phyloP scores from a whole-genome alignment of 2,113 vertebrate genomes.

The Xiphophorus hellerii region DNA sequence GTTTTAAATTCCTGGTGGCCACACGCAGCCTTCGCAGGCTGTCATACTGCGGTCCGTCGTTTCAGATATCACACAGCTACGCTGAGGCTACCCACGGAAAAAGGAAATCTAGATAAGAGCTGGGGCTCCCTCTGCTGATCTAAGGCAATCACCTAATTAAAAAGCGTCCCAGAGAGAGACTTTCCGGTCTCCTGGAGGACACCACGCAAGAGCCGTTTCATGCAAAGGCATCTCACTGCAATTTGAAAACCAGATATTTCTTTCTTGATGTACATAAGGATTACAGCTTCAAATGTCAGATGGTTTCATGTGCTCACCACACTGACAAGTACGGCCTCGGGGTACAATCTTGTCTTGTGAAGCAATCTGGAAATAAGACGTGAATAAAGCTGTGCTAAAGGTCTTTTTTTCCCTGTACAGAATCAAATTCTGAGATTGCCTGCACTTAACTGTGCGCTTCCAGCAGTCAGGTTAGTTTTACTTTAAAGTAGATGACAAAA shows the following conservation, averaged over 20 bases:
- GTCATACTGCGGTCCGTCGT: slow-evolving; percentile 37
- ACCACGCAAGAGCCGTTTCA: slow-evolving; percentile 38
- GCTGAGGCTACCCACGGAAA: slow-evolving; percentile 49
- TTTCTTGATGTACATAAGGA: slow-evolving; percentile 35
- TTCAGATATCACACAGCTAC: slow-evolving; percentile 42
- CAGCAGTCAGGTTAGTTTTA: background rate
- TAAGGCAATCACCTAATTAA: slow-evolving; percentile 58
- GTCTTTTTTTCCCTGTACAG: slow-evolving; percentile 32
- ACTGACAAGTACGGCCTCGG: slow-evolving; percentile 49
- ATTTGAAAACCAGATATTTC: slow-evolving; percentile 40
- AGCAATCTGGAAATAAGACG: slow-evolving; percentile 46
- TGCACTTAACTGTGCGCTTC: slow-evolving; percentile 25
- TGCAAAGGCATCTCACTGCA: slow-evolving; percentile 33
- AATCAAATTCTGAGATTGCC: slow-evolving; percentile 43
- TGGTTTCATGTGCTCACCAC: slow-evolving; percentile 28
- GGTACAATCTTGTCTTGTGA: slow-evolving; percentile 51
- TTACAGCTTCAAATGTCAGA: slow-evolving; percentile 27
- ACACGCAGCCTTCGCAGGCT: slow-evolving; percentile 14
- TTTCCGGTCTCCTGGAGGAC: slow-evolving; percentile 28
- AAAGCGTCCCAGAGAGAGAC: slow-evolving; percentile 26
- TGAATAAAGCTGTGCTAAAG: slow-evolving; percentile 30
- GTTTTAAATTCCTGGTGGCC: slow-evolving; percentile 8
- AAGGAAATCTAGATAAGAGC: slow-evolving; percentile 59
- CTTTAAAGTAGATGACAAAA: slow-evolving; percentile 8
- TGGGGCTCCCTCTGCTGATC: slow-evolving; percentile 74